Evolutionary conservation across 30 jellyfish, hydroid and myxozoan genomes (phyloP), one percentile per base, ranked within the genome.

Genomic region (Aurelia sp.): DNA sequence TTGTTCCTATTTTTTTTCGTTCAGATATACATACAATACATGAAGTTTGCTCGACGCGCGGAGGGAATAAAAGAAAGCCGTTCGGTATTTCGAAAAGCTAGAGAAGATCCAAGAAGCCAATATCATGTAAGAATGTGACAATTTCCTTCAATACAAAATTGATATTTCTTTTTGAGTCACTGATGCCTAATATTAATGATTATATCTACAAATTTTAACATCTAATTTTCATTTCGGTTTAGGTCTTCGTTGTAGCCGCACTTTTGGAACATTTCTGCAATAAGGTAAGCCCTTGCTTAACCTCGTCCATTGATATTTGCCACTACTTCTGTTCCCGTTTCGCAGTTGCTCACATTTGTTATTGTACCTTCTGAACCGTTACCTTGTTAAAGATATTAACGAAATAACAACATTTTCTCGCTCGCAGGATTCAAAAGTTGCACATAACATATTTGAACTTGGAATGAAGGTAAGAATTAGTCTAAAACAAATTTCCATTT

Each of bases 31-130:
- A 82, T 91, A 60, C 97, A 94, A 66, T 87, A 89, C 85, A 94
- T 94, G 99, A 94, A 90, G 85, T 85, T 83, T 48, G 70, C 94
- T 18, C 89, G 97, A 22, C 96, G 99, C 31, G 97, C 99, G 18
- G 97, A 89, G 69, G 99, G 99, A 10, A 94, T 94, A 74, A 84
- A 85, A 70, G 97, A 94, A 72, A 74, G 97, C 52, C 98, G 99
- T 31, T 79, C 90, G 2, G 76, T 90, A 15, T 94, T 94, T 62
- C 84, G 90, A 74, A 94, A 71, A 60, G 97, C 99, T 5, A 66
- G 99, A 51, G 97, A 89, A 53, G 99, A 94, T 76, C 64, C 77
- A 4, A 57, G 99, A 44, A 24, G 90, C n/a, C 87, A 76, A 63
- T 85, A 85, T 94, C 99, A 90, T 68, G 99, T 94, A 59, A 27